These are phyloP conservation scores for Agrotis clavis DNA, from an alignment of 2,888 invertebrate species.

Conservation along the genomic window DNA sequence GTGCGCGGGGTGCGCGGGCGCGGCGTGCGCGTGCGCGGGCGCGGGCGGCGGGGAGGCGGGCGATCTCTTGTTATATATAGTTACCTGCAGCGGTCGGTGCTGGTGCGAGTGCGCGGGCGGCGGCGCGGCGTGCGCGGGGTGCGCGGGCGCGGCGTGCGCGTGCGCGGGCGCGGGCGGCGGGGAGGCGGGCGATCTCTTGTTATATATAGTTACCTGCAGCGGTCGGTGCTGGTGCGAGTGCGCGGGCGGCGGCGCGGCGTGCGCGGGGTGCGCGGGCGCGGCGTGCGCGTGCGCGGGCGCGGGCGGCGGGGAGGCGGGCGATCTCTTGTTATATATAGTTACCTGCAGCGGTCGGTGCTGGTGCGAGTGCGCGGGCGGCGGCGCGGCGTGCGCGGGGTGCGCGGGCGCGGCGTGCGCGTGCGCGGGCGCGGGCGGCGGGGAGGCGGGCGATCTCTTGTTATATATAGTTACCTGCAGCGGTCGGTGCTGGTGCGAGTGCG, in stretches of 20 bases:
- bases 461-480: slow-evolving; percentile 28
- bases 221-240: slow-evolving; percentile 19
- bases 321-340: too few relatives aligned
- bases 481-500: background rate
- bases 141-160: slow-evolving; percentile 48
- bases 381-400: slow-evolving; percentile 49
- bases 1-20: too few relatives aligned
- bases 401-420: slow-evolving; percentile 48
- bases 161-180: slow-evolving; percentile 66
- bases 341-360: slow-evolving; percentile 53
- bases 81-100: slow-evolving; percentile 57
- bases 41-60: too few relatives aligned
- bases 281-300: too few relatives aligned
- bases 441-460: slow-evolving; percentile 97
- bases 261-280: too few relatives aligned
- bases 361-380: slow-evolving; percentile 60
- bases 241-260: too few relatives aligned
- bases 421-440: slow-evolving; percentile 72
- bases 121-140: slow-evolving; percentile 49
- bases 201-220: slow-evolving; percentile 74
- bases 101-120: slow-evolving; percentile 59
- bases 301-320: too few relatives aligned
- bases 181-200: slow-evolving; percentile 96
- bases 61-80: background rate
- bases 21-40: too few relatives aligned